Conservation (phyloP, 2,888 invertebrate genomes). For the Torymus auratus region DNA sequence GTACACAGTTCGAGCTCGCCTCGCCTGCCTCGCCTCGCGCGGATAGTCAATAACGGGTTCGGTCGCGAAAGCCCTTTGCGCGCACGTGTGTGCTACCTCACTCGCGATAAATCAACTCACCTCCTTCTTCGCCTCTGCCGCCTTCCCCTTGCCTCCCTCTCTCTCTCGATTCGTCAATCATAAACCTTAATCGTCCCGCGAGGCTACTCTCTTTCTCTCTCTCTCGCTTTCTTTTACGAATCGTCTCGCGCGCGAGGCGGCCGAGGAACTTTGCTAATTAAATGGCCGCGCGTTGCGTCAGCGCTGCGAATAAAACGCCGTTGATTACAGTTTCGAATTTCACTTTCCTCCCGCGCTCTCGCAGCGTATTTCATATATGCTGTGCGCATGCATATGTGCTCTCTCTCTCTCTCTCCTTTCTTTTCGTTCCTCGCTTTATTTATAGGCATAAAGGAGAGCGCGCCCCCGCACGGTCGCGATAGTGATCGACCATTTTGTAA, state of each 20-base stretch:
- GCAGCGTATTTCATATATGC: constrained; percentile 27
- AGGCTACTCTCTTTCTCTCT: constrained; percentile 9
- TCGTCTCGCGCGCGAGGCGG: constrained; percentile 8
- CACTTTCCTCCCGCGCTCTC: constrained; percentile 38
- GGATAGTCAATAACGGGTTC: constrained; percentile 46
- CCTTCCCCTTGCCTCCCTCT: neutral
- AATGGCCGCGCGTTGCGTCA: constrained; percentile 56
- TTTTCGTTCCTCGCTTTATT: constrained; percentile 62
- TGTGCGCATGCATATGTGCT: neutral
- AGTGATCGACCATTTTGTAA: constrained; percentile 72
- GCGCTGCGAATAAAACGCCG: constrained; percentile 50
- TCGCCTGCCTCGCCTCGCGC: neutral
- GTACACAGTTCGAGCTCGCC: neutral
- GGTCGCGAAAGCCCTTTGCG: constrained; percentile 36
- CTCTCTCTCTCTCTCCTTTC: constrained; percentile 37
- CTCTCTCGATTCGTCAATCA: constrained; percentile 57
- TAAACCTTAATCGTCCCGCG: constrained; percentile 54
- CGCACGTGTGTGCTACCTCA: neutral
- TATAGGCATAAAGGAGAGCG: constrained; percentile 66
- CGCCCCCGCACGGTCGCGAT: constrained; percentile 21
- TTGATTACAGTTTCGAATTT: constrained; percentile 57
- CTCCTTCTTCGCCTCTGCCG: neutral
- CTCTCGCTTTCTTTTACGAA: neutral
- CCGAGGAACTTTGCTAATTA: constrained; percentile 54
- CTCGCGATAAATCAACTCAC: constrained; percentile 50